Evolutionary conservation across 1,140 invertebrate genomes (phyloP).

Genomic region (Parasteatoda tepidariorum): DNA sequence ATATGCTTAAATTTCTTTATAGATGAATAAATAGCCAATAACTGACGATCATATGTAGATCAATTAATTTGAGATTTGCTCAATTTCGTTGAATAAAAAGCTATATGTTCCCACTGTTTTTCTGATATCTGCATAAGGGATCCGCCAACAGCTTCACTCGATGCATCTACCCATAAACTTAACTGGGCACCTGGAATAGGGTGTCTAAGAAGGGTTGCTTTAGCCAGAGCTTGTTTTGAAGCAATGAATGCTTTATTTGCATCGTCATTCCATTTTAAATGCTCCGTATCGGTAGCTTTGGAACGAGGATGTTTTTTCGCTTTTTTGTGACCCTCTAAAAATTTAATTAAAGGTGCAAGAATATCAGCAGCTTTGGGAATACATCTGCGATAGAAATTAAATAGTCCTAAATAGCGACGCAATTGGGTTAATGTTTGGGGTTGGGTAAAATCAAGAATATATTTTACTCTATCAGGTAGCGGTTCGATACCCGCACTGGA

Average conservation of each 20-base stretch:
- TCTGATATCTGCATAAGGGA: neutral
- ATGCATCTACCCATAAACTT: slow-evolving; percentile 4
- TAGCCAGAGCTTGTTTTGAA: slow-evolving; percentile 19
- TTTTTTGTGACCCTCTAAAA: too few species aligned
- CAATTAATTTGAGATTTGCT: slow-evolving; percentile 66
- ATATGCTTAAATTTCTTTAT: slow-evolving; percentile 69
- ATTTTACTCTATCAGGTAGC: too few species aligned
- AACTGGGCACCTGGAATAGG: neutral
- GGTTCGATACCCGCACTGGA: too few species aligned
- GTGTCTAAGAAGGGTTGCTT: neutral
- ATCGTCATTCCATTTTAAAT: neutral
- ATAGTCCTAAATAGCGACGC: too few species aligned
- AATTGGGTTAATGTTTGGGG: neutral
- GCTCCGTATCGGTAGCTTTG: too few species aligned
- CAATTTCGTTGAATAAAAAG: slow-evolving; percentile 68
- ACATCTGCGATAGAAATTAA: too few species aligned
- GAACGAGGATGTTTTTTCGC: too few species aligned
- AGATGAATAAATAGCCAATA: slow-evolving; percentile 69
- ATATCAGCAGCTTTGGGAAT: too few species aligned
- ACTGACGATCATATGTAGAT: slow-evolving; percentile 69
- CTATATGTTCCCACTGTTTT: slow-evolving; percentile 64
- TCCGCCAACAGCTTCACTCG: slow-evolving; percentile 6
- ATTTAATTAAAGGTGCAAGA: too few species aligned
- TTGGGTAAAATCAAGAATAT: neutral
- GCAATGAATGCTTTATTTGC: slow-evolving; percentile 7